A percentile compares a stretch with the other conserved stretches of the same genome.
phyloP scores from a whole-genome alignment of 2,113 vertebrate species.

The Macrotus californicus region DNA sequence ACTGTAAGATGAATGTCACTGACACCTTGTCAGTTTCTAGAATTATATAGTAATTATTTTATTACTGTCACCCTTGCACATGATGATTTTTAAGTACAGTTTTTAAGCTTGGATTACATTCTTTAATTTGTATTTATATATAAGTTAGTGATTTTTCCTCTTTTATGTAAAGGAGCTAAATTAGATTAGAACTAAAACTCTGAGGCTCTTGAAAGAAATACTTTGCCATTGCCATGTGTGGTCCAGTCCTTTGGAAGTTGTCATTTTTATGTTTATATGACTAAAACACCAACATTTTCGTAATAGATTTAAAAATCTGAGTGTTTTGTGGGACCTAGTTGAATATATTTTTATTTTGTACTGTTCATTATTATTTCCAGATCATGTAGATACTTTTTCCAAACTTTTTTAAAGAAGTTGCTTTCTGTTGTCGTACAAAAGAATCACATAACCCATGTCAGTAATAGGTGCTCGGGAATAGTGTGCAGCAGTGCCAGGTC shows the following conservation, averaged over 20 bases:
- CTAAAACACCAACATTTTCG: background rate
- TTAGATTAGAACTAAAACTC: background rate
- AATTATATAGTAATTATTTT: conserved; percentile 37
- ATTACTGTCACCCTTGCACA: background rate
- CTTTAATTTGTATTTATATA: conserved; percentile 27
- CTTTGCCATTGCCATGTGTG: background rate
- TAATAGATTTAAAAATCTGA: background rate
- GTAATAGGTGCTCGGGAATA: background rate
- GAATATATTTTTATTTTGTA: background rate
- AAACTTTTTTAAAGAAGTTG: background rate
- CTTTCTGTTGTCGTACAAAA: background rate
- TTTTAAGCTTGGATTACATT: background rate
- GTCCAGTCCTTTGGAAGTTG: background rate
- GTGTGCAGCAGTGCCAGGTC: background rate
- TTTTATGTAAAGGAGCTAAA: background rate
- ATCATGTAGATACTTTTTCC: background rate
- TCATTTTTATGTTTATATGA: background rate
- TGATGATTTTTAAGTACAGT: background rate
- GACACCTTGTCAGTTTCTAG: conserved; percentile 52
- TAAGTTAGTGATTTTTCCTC: background rate
- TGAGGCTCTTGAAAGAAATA: background rate
- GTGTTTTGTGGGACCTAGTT: background rate
- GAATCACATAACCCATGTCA: background rate
- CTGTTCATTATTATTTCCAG: background rate
- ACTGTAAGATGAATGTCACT: background rate